Evolutionary conservation across 2,113 vertebrate species (phyloP), one percentile per base, ranked within the genome.

Genomic region (Sitta europaea): DNA sequence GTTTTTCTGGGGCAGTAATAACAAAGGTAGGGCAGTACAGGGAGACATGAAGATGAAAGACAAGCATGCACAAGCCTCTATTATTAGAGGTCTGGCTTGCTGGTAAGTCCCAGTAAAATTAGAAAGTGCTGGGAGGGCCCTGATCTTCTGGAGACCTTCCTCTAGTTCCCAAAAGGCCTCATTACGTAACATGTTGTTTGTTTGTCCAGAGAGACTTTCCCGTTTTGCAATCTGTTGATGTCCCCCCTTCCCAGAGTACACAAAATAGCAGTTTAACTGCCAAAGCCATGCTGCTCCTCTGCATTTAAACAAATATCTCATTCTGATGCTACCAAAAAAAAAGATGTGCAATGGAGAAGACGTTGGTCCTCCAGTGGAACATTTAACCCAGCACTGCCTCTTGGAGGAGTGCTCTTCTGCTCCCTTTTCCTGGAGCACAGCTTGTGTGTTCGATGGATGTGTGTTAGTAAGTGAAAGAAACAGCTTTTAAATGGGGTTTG

Each of bases 161-260:
- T 62, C 58, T 10, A 10, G 43, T 58, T 90, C 91, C 90, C 74
- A 50, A 57, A 70, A 86, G 67, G 80, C 77, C 74, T 50, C 40
- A 24, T 96, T 97, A 92, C 2, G 2, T 95, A 95, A 95, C 38
- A 1, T 65, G 48, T 92, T 96, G 57, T 91, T 96, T 90, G 59
- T 86, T 92, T 86, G 3, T 70, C 94, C 71, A 62, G 45, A 80
- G 89, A 95, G 67, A 55, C 55, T 54, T 92, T 40, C 66, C 58
- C 40, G 5, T 94, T 93, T 67, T 89, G 91, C 59, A 91, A 53
- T 92, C 36, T 90, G 80, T 94, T 95, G 85, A 74, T 68, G 61
- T 78, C 17, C 70, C 86, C 86, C 72, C 81, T 87, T 89, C 70
- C 83, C 73, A 76, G 77, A 50, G 27, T 31, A 50, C 57, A 63